phyloP scores from a whole-genome alignment of 2,113 vertebrate genomes.

The rat (Rattus norvegicus) region DNA sequence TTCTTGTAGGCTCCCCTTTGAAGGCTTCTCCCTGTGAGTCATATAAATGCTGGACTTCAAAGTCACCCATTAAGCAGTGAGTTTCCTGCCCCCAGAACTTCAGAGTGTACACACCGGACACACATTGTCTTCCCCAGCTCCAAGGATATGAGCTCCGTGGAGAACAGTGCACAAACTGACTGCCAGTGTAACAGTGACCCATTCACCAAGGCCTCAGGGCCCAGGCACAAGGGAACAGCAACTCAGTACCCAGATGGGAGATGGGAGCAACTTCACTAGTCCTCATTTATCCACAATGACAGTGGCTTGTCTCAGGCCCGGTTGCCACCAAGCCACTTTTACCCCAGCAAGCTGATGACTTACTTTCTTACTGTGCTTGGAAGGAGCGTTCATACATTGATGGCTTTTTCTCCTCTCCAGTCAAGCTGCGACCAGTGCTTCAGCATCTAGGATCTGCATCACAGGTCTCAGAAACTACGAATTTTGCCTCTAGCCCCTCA shows the following conservation, averaged over 20 bases:
- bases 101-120: not conserved
- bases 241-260: not conserved
- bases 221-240: not conserved
- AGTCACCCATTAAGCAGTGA: not conserved
- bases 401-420: not conserved
- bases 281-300: conserved; percentile 45
- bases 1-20: not conserved
- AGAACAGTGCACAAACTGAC: not conserved
- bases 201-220: not conserved
- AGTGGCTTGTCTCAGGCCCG: not conserved
- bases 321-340: not conserved
- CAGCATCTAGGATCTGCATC: not conserved
- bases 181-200: not conserved
- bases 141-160: not conserved
- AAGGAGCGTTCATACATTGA: not conserved
- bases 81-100: not conserved
- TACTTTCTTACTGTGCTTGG: not conserved
- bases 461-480: not conserved
- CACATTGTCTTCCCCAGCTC: not conserved
- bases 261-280: conserved; percentile 74
- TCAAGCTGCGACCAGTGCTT: rapidly evolving
- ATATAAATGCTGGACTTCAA: not conserved
- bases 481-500: not conserved
- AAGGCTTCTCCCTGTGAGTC: not conserved
- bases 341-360: not conserved